Conservation (phyloP, 1,140 invertebrate genomes). For the Acromyrmex echinatior region DNA sequence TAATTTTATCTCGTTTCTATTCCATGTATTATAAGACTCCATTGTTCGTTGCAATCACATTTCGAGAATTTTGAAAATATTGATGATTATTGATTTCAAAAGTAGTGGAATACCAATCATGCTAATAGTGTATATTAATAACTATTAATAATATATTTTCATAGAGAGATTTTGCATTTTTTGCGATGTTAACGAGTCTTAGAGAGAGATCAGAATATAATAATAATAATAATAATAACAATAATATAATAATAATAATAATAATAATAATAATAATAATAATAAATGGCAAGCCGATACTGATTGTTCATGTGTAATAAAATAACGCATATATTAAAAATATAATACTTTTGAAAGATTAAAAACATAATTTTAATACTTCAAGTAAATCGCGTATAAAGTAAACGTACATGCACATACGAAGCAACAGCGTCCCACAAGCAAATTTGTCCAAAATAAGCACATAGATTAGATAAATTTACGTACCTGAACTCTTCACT, state of each 20-base stretch:
- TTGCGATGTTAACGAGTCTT: not conserved
- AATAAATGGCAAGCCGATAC: no score
- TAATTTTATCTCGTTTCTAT: conserved; percentile 4
- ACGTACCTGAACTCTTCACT: conserved; percentile 93
- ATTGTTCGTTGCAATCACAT: not conserved
- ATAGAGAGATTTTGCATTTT: not conserved
- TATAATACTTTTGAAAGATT: not conserved
- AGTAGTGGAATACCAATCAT: not conserved
- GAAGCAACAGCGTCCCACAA: conserved; percentile 68
- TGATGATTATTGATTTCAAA: not conserved
- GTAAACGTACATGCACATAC: conserved; percentile 58
- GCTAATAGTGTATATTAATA: not conserved
- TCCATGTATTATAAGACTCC: not conserved
- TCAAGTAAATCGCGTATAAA: conserved; percentile 35
- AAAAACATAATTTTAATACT: not conserved
- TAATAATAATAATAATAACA: no score
- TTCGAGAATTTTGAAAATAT: conserved; percentile 1
- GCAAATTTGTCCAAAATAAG: conserved; percentile 33
- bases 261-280: no score
- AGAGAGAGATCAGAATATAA: not conserved
- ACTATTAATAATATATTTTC: not conserved
- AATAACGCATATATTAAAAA: no score
- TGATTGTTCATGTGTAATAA: no score
- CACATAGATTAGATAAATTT: not conserved
- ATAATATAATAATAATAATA: no score